Percentiles rank a stretch among this genome's conserved stretches.
Evolutionary conservation across 2,797 vertebrate species (phyloP).

Genomic region (Chelidonichthys spinosus): DNA sequence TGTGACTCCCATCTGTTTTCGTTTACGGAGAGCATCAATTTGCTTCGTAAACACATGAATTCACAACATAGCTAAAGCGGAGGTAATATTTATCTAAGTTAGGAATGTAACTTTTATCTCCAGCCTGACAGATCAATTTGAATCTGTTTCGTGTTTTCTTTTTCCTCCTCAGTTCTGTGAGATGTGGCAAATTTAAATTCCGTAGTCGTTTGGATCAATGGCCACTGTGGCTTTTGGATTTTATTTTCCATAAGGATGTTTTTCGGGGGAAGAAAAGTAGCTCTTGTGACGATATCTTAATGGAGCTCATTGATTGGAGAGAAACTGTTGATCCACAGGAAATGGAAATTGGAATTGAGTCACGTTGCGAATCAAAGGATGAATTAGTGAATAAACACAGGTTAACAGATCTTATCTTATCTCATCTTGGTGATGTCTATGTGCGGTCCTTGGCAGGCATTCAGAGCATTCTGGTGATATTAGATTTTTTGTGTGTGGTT

Average conservation of each 20-base stretch:
- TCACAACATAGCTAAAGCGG: background rate
- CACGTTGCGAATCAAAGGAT: conserved; percentile 25
- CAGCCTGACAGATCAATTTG: background rate
- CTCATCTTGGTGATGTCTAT: conserved; percentile 17
- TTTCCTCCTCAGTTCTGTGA: background rate
- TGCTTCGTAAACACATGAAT: background rate
- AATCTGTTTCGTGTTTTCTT: conserved; percentile 22
- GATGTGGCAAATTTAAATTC: conserved; percentile 15
- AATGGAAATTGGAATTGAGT: conserved; percentile 49
- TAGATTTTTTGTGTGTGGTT: conserved; percentile 29
- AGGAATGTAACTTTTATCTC: conserved; percentile 4
- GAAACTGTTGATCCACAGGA: conserved; percentile 29
- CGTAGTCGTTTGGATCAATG: conserved; percentile 35
- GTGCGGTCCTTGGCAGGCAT: conserved; percentile 27
- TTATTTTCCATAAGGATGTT: conserved; percentile 37
- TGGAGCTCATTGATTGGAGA: conserved; percentile 28
- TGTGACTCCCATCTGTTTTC: background rate
- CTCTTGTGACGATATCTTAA: conserved; percentile 24
- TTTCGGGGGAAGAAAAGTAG: conserved; percentile 14
- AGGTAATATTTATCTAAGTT: background rate
- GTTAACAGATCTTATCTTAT: conserved; percentile 41
- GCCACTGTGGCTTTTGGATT: conserved; percentile 18
- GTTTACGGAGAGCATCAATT: background rate
- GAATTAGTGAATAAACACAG: conserved; percentile 49
- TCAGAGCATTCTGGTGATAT: conserved; percentile 31